phyloP scores from a whole-genome alignment of 2,797 vertebrate genomes.

The Todus mexicanus region DNA sequence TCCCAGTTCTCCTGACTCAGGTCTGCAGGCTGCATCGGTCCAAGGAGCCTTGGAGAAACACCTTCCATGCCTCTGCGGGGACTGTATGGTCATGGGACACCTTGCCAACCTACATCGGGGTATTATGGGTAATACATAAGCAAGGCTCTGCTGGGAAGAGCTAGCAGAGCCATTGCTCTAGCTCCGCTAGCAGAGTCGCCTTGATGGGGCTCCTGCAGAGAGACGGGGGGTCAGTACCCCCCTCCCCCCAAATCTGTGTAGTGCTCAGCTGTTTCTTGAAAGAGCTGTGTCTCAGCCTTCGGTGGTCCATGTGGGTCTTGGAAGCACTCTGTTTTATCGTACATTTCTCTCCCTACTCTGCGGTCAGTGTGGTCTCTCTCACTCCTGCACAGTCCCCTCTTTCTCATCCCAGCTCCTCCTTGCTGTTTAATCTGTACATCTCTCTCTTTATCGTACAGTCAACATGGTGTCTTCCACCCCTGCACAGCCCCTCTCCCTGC shows the following conservation, averaged over 20 bases:
- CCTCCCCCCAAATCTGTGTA: slow-evolving; percentile 54
- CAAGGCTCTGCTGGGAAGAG: slow-evolving; percentile 67
- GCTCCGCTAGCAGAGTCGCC: slow-evolving; percentile 63
- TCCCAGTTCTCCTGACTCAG: slow-evolving; percentile 70
- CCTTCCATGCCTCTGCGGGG: slow-evolving; percentile 71
- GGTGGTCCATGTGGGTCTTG: slow-evolving; percentile 67
- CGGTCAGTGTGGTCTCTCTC: slow-evolving; percentile 72
- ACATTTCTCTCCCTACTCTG: slow-evolving; percentile 71
- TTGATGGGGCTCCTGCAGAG: slow-evolving; percentile 64
- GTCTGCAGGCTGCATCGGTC: slow-evolving; percentile 68
- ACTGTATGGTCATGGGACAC: slow-evolving; percentile 68
- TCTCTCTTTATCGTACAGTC: slow-evolving; percentile 69
- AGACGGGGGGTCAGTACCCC: slow-evolving; percentile 34
- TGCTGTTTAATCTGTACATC: slow-evolving; percentile 71
- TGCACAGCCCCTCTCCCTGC: slow-evolving; percentile 53
- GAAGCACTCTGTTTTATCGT: slow-evolving; percentile 72
- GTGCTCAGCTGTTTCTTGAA: slow-evolving; percentile 63
- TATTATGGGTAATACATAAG: slow-evolving; percentile 66
- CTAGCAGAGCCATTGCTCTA: slow-evolving; percentile 61
- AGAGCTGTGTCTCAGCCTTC: slow-evolving; percentile 69
- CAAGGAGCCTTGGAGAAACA: slow-evolving; percentile 71
- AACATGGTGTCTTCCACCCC: slow-evolving; percentile 73
- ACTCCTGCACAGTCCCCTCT: slow-evolving; percentile 72
- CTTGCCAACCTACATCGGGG: slow-evolving; percentile 67
- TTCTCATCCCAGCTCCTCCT: slow-evolving; percentile 72